Base-by-base conservation (phyloP, 2,888 invertebrate genomes). In the Coleophora deauratella region DNA sequence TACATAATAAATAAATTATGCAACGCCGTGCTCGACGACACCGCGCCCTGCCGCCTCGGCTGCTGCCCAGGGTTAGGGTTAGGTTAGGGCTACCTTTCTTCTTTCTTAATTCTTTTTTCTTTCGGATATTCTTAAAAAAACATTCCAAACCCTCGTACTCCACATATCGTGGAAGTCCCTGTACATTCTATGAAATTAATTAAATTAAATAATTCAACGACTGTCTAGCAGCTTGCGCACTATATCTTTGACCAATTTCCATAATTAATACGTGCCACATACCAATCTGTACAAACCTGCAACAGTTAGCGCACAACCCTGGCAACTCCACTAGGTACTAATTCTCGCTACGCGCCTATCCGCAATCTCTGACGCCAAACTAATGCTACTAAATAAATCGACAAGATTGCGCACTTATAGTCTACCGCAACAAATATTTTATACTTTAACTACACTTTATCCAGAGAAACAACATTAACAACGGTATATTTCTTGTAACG, bases 1-100 rank as follows among this genome's bases (percentile, higher is more conserved):
- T 57, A 78, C 80, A 82, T 81, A n/a, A n/a, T n/a, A 81, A 76
- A 78, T 81, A 76, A 75, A 77, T 80, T 79, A 81, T 82, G 74
- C 75, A 78, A 67, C 65, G 63, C 71, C 63, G 66, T 72, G 74
- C 72, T 77, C 75, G 72, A 65, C 65, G 59, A 55, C 62, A 61
- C 59, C 49, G 59, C 64, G 64, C 63, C 56, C 55, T 45, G 45
- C 36, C 33, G 51, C 45, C 53, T 46, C 33, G 21, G 44, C 43
- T 45, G 51, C 37, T 40, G 40, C 37, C 42, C 35, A 28, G 27
- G 33, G 33, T 9, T 13, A 11, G 9, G 13, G 33, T 31, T 21
- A n/a, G n/a, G n/a, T 6, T 21, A 21, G 21, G 21, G 21, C 21
- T 21, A 21, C 21, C 21, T 21, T 21, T 6, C 21, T 21, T 4